Evolutionary conservation across 2,888 invertebrate species (phyloP), one percentile per base, ranked within the genome.

Genomic region (Drosophila engyochracea): DNA sequence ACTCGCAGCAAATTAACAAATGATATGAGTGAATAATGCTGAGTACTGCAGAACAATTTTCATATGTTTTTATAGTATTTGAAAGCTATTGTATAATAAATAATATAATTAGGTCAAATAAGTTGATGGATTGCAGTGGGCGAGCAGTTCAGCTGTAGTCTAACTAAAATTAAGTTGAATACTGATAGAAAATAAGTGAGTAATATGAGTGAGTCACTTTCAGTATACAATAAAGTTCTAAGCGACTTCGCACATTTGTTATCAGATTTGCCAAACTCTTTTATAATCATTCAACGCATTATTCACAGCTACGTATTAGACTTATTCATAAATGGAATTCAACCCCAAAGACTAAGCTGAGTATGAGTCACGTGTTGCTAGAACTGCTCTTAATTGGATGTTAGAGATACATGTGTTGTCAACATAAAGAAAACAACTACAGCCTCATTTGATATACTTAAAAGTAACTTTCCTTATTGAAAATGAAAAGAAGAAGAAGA

Each of bases 381-480:
- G 19, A 9, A 7, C 14, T 12, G n/a, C 5, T 22, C 4, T 3
- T 49, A 35, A 52, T 58, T 44, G 39, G 30, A 10, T 31, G 53
- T 16, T 7, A 41, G 19, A 35, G 19, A 52, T 51, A 22, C 28
- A 51, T 5, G 28, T 30, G 39, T 19, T 19, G 12, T 28, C 25
- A 28, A 37, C 30, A 28, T 30, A 28, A 54, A 47, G 0, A 19
- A 22, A 12, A 16, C n/a, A 33, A 4, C n/a, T 14, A 28, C 61
- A 51, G 35, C n/a, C 47, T 55, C 25, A 22, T 68, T 64, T 57
- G 33, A 39, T n/a, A 44, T 39, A 59, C 57, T 58, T 72, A 53
- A 63, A 30, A 41, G 30, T 35, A 22, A 72, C 7, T 72, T 72
- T 72, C 35, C 44, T 22, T 52, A 61, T 60, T 67, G 41, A 41